phyloP scores from a whole-genome alignment of 2,113 vertebrate species.

The Todiramphus chloris region DNA sequence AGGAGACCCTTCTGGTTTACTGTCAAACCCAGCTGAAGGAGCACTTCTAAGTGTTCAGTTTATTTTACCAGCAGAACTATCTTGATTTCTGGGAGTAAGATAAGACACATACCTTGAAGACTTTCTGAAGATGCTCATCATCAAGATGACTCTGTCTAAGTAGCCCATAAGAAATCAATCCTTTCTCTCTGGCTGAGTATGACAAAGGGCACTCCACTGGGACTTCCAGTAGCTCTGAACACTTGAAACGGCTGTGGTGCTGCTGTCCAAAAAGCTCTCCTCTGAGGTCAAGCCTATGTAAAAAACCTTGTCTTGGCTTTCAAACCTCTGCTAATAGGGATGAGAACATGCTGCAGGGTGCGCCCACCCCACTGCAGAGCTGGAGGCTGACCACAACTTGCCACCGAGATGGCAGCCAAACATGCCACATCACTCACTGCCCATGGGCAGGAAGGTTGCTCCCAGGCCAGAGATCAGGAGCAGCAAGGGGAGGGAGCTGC shows the following conservation, averaged over 20 bases:
- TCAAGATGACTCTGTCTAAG: neutral
- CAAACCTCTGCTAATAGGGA: neutral
- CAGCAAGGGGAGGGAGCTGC: neutral
- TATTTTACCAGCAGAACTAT: neutral
- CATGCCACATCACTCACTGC: rapidly evolving
- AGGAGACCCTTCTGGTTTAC: neutral
- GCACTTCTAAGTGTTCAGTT: rapidly evolving
- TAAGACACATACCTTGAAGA: neutral
- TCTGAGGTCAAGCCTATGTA: neutral
- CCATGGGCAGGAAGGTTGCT: neutral
- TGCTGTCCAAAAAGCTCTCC: neutral
- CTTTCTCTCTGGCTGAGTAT: neutral
- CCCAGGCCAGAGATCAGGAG: neutral
- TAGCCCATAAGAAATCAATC: neutral
- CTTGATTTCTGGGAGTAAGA: neutral
- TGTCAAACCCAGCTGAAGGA: neutral
- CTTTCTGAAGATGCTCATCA: neutral
- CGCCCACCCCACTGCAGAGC: neutral
- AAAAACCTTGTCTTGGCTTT: neutral
- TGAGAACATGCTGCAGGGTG: neutral
- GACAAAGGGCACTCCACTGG: neutral
- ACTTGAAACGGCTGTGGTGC: rapidly evolving
- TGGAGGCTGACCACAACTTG: neutral
- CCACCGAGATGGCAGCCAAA: neutral
- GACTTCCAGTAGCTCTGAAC: neutral